Percentiles rank a stretch among this genome's conserved stretches.
Conservation (phyloP, 2,888 invertebrate genomes). For the Lasioglossum oenotherae region DNA sequence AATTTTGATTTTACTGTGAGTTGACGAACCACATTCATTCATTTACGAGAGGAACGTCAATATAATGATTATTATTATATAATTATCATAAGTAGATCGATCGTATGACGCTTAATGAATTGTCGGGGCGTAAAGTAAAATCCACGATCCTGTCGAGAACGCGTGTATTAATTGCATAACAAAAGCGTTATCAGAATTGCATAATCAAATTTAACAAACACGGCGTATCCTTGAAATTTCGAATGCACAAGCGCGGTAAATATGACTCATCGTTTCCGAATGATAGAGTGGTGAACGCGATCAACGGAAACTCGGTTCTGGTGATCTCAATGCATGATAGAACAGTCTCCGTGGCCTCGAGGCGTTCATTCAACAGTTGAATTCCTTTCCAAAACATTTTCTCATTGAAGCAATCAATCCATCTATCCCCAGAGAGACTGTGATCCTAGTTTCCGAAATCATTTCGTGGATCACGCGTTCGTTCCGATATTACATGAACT, state of each 20-base stretch:
- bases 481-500: background rate
- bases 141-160: background rate
- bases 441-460: background rate
- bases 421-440: background rate
- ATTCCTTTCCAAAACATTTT: background rate
- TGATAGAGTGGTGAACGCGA: background rate
- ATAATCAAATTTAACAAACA: background rate
- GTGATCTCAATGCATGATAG: slow-evolving; percentile 11
- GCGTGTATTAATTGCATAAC: background rate
- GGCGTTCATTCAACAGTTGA: background rate
- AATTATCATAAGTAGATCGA: background rate
- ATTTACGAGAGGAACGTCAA: background rate
- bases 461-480: background rate
- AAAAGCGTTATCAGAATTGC: background rate
- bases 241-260: background rate
- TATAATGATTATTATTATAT: background rate
- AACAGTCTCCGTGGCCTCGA: background rate
- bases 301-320: slow-evolving; percentile 12
- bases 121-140: background rate
- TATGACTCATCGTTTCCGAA: slow-evolving; percentile 8
- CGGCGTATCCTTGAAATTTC: background rate
- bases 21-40: background rate
- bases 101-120: background rate
- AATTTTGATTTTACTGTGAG: too few species aligned
- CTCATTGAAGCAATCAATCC: background rate